phyloP scores from a whole-genome alignment of 2,113 vertebrate genomes.

The Verasper variegatus region DNA sequence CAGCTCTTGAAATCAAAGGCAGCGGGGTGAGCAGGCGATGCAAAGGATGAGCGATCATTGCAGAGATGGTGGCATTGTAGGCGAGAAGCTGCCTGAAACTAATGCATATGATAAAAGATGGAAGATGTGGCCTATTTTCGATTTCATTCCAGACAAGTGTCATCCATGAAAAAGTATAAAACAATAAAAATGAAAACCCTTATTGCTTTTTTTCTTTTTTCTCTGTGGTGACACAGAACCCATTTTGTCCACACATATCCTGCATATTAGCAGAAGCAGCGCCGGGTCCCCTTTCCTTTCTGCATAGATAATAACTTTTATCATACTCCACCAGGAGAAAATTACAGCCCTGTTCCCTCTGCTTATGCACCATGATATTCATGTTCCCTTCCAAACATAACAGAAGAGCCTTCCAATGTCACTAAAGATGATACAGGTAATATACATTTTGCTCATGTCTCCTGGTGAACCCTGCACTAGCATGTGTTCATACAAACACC shows the following conservation, averaged over 20 bases:
- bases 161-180: conserved; percentile 30
- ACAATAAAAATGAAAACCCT: conserved; percentile 23
- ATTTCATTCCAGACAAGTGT: conserved; percentile 53
- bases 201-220: conserved; percentile 29
- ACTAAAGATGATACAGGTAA: conserved; percentile 3
- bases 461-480: neutral
- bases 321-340: conserved; percentile 21
- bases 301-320: conserved; percentile 26
- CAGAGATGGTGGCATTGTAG: conserved; percentile 60
- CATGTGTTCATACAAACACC: conserved; percentile 1
- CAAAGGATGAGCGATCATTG: conserved; percentile 66
- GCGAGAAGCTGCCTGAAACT: conserved; percentile 60
- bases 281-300: neutral
- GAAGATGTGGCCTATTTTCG: conserved; percentile 57
- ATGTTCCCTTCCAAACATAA: conserved; percentile 26
- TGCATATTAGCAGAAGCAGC: conserved; percentile 12
- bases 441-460: neutral
- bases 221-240: conserved; percentile 29
- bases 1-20: conserved; percentile 85
- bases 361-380: conserved; percentile 20
- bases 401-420: conserved; percentile 10
- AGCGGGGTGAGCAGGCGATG: conserved; percentile 73
- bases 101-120: conserved; percentile 56
- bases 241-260: conserved; percentile 23
- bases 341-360: conserved; percentile 12